A percentile compares a stretch with the other conserved stretches of the same genome.
Evolutionary conservation across 2,888 invertebrate species (phyloP).

Genomic region (Monopis laevigella): DNA sequence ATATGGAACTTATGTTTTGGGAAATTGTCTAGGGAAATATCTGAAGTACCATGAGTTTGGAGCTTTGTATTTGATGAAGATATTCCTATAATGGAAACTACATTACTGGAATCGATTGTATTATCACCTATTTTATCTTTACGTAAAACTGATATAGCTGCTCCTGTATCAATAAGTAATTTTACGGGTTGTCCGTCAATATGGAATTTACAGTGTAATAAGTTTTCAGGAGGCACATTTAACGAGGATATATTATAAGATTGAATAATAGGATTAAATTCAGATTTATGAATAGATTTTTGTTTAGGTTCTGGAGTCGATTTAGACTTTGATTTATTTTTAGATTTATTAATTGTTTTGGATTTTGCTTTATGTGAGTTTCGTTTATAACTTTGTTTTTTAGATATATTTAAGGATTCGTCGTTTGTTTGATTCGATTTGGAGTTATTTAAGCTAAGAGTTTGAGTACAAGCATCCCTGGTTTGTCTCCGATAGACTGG

Average conservation of each 20-base stretch:
- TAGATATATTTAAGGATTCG: slow-evolving; percentile 13
- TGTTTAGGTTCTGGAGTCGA: too few species aligned
- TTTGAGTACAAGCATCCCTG: slow-evolving; percentile 9
- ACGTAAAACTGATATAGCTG: slow-evolving; percentile 22
- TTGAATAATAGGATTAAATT: slow-evolving; percentile 12
- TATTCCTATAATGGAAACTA: slow-evolving; percentile 24
- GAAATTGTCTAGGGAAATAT: slow-evolving; percentile 21
- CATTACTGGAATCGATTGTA: slow-evolving; percentile 17
- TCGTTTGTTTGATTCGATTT: slow-evolving; percentile 14
- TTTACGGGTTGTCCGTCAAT: slow-evolving; percentile 21
- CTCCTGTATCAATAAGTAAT: slow-evolving; percentile 23
- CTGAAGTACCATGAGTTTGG: slow-evolving; percentile 20
- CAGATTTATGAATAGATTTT: slow-evolving; percentile 8
- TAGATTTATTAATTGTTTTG: slow-evolving; percentile 15
- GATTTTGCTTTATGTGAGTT: slow-evolving; percentile 16
- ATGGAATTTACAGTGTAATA: slow-evolving; percentile 23
- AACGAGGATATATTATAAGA: slow-evolving; percentile 22
- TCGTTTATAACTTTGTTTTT: slow-evolving; percentile 10
- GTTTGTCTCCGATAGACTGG: slow-evolving; percentile 3
- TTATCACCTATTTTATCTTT: slow-evolving; percentile 19
- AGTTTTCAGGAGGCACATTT: slow-evolving; percentile 25
- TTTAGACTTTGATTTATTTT: slow-evolving; percentile 15
- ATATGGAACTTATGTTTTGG: slow-evolving; percentile 23
- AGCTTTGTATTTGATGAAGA: slow-evolving; percentile 20
- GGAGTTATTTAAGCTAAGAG: slow-evolving; percentile 14